These are phyloP conservation scores for Stictocephala bisonia DNA, from an alignment of 2,888 invertebrate species.

Conservation along the genomic window DNA sequence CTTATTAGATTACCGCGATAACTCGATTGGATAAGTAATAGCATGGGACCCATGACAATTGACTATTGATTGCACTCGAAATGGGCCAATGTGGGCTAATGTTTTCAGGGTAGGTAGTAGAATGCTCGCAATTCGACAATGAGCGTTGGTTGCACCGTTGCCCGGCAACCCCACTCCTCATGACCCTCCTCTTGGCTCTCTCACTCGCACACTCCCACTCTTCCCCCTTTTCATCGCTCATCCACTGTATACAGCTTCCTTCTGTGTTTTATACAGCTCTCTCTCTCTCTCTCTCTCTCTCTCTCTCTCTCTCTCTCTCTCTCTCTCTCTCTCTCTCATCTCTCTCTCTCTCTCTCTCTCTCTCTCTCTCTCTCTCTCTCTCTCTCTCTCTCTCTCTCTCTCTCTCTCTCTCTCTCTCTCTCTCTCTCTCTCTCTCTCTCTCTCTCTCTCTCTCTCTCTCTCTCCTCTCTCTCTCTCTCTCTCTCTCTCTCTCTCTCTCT, in stretches of 20 bases:
- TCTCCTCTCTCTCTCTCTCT: background rate
- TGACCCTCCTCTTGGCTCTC: background rate
- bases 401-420: too few relatives aligned
- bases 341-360: background rate
- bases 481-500: too few relatives aligned
- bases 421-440: background rate
- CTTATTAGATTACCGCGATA: too few relatives aligned
- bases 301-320: background rate
- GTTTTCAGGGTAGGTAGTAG: conserved; percentile 20
- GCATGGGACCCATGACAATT: too few relatives aligned
- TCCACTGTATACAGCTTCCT: too few relatives aligned
- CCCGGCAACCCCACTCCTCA: conserved; percentile 19
- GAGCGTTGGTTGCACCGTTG: conserved; percentile 26
- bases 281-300: background rate
- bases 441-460: background rate
- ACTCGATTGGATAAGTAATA: too few relatives aligned
- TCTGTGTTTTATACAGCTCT: too few relatives aligned
- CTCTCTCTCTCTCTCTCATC: background rate
- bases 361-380: background rate
- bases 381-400: background rate
- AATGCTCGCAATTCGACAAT: conserved; percentile 3
- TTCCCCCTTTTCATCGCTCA: background rate
- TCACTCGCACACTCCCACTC: background rate
- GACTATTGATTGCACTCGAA: conserved; percentile 35
- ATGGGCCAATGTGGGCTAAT: conserved; percentile 12